Evolutionary conservation across 2,113 vertebrate species (phyloP).

Genomic region (Heterotis niloticus): DNA sequence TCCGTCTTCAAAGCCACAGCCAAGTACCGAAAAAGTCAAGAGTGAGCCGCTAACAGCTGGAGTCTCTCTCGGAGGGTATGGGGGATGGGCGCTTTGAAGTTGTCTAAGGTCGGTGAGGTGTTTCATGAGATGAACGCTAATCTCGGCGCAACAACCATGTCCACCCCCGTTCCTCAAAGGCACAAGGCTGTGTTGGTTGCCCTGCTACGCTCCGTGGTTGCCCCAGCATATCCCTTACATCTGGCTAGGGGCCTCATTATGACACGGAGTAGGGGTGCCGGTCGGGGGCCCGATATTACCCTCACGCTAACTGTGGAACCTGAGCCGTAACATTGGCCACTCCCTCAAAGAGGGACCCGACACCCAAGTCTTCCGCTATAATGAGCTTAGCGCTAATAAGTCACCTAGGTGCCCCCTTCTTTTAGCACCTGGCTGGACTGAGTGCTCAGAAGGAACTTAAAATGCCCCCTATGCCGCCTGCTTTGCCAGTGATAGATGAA

Average conservation of each 20-base stretch:
- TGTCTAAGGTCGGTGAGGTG: not conserved
- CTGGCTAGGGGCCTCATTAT: constrained; percentile 34
- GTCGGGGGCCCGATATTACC: not conserved
- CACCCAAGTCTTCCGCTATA: not conserved
- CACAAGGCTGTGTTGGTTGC: too few species aligned
- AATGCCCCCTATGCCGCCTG: not conserved
- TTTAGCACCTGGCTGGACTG: not conserved
- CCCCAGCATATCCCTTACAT: constrained; percentile 36
- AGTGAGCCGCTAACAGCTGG: constrained; percentile 26
- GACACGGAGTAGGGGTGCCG: not conserved
- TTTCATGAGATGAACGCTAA: constrained; percentile 19
- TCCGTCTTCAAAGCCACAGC: not conserved
- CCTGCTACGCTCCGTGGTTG: constrained; percentile 22
- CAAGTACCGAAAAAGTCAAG: not conserved
- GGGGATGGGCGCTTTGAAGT: constrained; percentile 31
- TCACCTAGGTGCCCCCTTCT: not conserved
- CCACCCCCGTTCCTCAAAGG: constrained; percentile 18
- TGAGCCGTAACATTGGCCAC: constrained; percentile 18
- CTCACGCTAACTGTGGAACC: constrained; percentile 45
- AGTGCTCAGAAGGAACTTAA: not conserved
- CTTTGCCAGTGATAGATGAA: not conserved
- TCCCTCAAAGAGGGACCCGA: too few species aligned
- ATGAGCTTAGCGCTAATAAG: constrained; percentile 5
- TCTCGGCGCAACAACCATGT: constrained; percentile 11
- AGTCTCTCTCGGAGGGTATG: constrained; percentile 5